Base-by-base conservation (phyloP, 2,888 invertebrate genomes). In the Trichogramma evanescens region DNA sequence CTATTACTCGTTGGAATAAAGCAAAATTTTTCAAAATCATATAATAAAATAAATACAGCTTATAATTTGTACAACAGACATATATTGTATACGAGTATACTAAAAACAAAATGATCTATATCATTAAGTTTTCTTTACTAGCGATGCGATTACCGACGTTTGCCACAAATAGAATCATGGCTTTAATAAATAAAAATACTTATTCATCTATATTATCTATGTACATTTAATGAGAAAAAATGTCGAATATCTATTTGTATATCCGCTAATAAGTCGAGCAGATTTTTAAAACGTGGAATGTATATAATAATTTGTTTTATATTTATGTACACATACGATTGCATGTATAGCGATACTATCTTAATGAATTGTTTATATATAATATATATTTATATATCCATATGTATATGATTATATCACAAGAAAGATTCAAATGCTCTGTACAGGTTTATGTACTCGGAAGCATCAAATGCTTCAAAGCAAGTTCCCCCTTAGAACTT, bases 361-460 rank as follows among this genome's bases (percentile, higher is more conserved):
- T 71, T 74, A 74, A 68, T 72, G 72, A 72, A 62, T 58, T 64
- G 45, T 45, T 45, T 9, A 9, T 45, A 9, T 45, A 9, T n/a
- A 9, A 45, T 45, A 45, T 45, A 45, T 45, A 45, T 9, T 45
- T 9, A 45, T 45, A 45, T 26, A 26, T 26, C 2, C 26, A 26
- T 26, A 26, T 26, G 61, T 74, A 73, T 72, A 76, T 73, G 76
- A 77, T 77, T 77, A 77, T 77, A 77, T 77, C 77, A 77, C 76
- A 77, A 77, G 75, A 76, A 76, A 76, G 75, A 77, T 76, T 74
- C 70, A 72, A 77, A 77, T 76, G 75, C 72, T 75, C 76, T 77
- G 76, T 77, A 77, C 77, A 77, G 62, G 60, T 65, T 71, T 67
- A 67, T 68, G 26, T 26, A 26, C 63, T 71, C 63, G 67, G 70